Evolutionary conservation across 1,140 invertebrate genomes (phyloP).

Genomic region (Drosophila orena): DNA sequence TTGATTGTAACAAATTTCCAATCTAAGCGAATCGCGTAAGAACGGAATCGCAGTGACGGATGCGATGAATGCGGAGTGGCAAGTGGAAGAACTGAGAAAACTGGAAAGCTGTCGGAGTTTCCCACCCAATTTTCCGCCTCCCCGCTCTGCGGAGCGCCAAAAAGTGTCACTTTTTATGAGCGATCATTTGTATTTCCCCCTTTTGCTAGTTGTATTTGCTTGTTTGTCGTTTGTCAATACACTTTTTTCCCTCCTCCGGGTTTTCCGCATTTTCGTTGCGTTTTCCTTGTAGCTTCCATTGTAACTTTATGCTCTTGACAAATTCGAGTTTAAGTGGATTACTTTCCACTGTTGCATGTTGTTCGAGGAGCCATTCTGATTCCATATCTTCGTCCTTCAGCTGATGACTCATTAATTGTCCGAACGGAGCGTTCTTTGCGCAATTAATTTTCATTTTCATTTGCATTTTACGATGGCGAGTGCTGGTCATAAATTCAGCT

Average conservation of each 20-base stretch:
- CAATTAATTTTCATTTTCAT: conserved; percentile 71
- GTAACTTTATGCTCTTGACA: conserved; percentile 78
- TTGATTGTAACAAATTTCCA: conserved; percentile 80
- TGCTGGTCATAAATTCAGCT: conserved; percentile 38
- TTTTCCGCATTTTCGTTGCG: conserved; percentile 20
- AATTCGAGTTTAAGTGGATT: conserved; percentile 80
- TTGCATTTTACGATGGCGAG: conserved; percentile 28
- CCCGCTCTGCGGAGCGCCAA: conserved; percentile 42
- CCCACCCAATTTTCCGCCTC: background rate
- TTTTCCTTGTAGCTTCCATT: conserved; percentile 32
- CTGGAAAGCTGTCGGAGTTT: background rate
- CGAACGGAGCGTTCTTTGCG: conserved; percentile 27
- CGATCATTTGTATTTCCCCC: conserved; percentile 73
- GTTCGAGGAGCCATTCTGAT: conserved; percentile 3
- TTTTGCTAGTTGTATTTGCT: conserved; percentile 59
- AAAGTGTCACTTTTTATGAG: conserved; percentile 81
- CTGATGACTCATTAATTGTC: conserved; percentile 75
- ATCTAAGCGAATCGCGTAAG: conserved; percentile 55
- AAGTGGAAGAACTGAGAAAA: conserved; percentile 1
- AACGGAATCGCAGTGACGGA: conserved; percentile 65
- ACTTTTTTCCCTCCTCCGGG: conserved; percentile 25
- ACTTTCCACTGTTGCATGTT: conserved; percentile 59
- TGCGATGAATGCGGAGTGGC: conserved; percentile 57
- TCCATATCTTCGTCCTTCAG: conserved; percentile 30
- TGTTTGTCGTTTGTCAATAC: conserved; percentile 60